Evolutionary conservation across 2,888 invertebrate genomes (phyloP), one percentile per base, ranked within the genome.

Genomic region (Parapristionchus giblindavisi): DNA sequence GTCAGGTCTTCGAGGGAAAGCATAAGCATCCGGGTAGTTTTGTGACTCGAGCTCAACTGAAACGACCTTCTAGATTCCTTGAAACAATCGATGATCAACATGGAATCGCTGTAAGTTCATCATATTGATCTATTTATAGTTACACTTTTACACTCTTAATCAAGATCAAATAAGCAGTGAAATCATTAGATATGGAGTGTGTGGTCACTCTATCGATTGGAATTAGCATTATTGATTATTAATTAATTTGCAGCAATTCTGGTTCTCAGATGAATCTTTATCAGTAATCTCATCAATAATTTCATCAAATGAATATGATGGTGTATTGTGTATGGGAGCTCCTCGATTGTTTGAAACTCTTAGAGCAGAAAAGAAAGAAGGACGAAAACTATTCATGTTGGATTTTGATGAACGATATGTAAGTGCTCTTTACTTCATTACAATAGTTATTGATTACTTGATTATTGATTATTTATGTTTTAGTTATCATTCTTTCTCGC

Each of bases 371-470:
- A 77, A 78, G 63, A 77, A 77, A 5, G 72, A 76, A 11, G 76
- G 77, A 24, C 54, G 61, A 56, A 36, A 80, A 14, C 68, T 79
- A 17, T 85, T 85, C 65, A 70, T 86, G 65, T 75, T 86, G n/a
- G 86, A 86, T 56, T 81, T 80, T 63, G 86, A 86, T 72, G 79
- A 81, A 52, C 73, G 86, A 79, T 83, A 83, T 77, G 85, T 84
- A 48, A 71, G 80, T 77, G 75, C 72, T 27, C 48, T 56, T 63
- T 40, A 6, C 24, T 76, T 14, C 14, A 5, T 29, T 27, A 3
- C 6, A 14, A 54, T 54, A 54, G 11, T n/a, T 1, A 2, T 27
- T 11, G n/a, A 27, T 36, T 32, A 2, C 61, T 21, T n/a, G 6
- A 36, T 11, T 36, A 36, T 38, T 3, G 8, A 61, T 32, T 21